These are phyloP conservation scores for Conops quadrifasciatus DNA, from an alignment of 2,888 invertebrate genomes.

Conservation along the genomic window DNA sequence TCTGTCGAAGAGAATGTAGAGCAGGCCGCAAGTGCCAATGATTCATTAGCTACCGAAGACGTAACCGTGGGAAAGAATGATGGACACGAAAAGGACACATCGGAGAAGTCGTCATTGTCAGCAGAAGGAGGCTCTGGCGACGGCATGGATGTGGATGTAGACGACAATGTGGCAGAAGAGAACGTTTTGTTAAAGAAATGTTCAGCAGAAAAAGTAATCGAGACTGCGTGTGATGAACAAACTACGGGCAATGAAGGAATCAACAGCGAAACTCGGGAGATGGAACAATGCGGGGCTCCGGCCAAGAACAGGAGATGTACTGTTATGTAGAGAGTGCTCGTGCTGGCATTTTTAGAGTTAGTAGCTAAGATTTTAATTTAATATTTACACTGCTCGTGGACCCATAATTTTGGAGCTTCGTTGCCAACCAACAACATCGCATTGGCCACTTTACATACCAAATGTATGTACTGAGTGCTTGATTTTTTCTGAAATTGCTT, in stretches of 20 bases:
- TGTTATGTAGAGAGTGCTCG: conserved; percentile 45
- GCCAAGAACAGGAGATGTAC: conserved; percentile 47
- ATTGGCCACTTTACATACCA: not conserved
- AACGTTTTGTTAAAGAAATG: conserved; percentile 30
- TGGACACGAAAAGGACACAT: conserved; percentile 47
- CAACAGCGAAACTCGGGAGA: conserved; percentile 43
- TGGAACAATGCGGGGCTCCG: conserved; percentile 40
- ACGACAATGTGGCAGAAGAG: conserved; percentile 21
- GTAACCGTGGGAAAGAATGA: conserved; percentile 49
- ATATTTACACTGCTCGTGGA: too few relatives aligned
- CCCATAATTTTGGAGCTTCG: too few relatives aligned
- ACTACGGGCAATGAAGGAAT: conserved; percentile 40
- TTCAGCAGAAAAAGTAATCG: conserved; percentile 19
- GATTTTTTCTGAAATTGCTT: not conserved
- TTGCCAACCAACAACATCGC: not conserved
- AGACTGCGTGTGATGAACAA: conserved; percentile 34
- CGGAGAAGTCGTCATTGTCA: conserved; percentile 30
- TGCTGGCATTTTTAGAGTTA: too few relatives aligned
- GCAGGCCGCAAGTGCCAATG: conserved; percentile 17
- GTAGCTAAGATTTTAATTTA: too few relatives aligned
- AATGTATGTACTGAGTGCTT: too few relatives aligned
- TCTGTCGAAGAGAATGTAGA: conserved; percentile 53
- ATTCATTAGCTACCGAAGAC: conserved; percentile 44
- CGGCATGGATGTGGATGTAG: conserved; percentile 9
- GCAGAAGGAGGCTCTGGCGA: conserved; percentile 42